phyloP scores from a whole-genome alignment of 2,888 invertebrate species.

The Chesias legatella region DNA sequence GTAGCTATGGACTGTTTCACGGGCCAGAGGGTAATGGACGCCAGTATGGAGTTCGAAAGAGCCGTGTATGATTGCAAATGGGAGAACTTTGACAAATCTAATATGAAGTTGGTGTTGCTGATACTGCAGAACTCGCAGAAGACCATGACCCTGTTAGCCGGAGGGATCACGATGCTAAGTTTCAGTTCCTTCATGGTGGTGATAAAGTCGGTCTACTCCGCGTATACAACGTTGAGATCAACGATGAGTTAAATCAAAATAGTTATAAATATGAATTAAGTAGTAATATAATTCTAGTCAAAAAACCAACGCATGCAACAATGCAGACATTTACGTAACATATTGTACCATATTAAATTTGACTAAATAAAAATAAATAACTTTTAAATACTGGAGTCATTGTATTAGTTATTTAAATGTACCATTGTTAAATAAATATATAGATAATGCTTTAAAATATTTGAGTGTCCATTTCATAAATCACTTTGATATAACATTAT shows the following conservation, averaged over 20 bases:
- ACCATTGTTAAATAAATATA: too few relatives aligned
- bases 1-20: slow-evolving; percentile 51
- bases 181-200: slow-evolving; percentile 50
- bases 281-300: too few relatives aligned
- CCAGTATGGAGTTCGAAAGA: slow-evolving; percentile 40
- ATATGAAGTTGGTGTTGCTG: slow-evolving; percentile 48
- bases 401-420: too few relatives aligned
- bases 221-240: slow-evolving; percentile 51
- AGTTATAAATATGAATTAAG: too few relatives aligned
- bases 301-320: too few relatives aligned
- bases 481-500: too few relatives aligned
- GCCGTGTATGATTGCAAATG: slow-evolving; percentile 56
- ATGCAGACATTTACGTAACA: too few relatives aligned
- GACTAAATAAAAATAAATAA: too few relatives aligned
- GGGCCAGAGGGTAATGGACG: slow-evolving; percentile 56
- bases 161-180: slow-evolving; percentile 45
- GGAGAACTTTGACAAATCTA: slow-evolving; percentile 52
- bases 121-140: slow-evolving; percentile 55
- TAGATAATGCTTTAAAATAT: too few relatives aligned
- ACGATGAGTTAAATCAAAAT: slow-evolving; percentile 25
- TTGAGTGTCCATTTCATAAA: too few relatives aligned
- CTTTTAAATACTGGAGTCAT: too few relatives aligned
- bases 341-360: too few relatives aligned
- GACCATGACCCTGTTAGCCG: slow-evolving; percentile 50
- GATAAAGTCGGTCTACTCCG: slow-evolving; percentile 50